phyloP scores from a whole-genome alignment of 2,797 vertebrate genomes.

The Triplophysa bombifrons region DNA sequence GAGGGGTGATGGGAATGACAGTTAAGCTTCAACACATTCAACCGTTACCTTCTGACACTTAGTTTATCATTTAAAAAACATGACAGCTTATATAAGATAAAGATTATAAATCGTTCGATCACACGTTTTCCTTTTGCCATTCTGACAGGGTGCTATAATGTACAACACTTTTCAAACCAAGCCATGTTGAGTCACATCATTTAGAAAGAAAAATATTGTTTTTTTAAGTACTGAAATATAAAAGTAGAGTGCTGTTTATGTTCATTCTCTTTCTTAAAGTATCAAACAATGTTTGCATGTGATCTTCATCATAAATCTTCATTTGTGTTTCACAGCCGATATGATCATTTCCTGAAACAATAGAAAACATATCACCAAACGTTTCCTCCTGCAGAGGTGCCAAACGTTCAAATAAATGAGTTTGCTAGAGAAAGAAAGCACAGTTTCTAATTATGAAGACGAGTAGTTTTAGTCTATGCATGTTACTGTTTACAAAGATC shows the following conservation, averaged over 20 bases:
- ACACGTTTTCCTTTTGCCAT: conserved; percentile 52
- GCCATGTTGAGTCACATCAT: conserved; percentile 52
- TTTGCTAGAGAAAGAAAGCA: background rate
- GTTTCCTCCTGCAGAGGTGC: background rate
- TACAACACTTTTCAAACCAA: conserved; percentile 65
- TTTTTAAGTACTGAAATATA: conserved; percentile 63
- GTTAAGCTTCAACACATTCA: conserved; percentile 74
- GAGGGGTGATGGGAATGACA: conserved; percentile 61
- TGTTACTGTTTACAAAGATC: conserved; percentile 18
- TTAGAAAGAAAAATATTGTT: conserved; percentile 58
- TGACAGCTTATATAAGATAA: conserved; percentile 9
- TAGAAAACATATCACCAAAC: conserved; percentile 3
- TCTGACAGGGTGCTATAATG: conserved; percentile 72
- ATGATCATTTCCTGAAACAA: background rate
- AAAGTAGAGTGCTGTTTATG: conserved; percentile 64
- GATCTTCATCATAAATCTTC: too few relatives aligned
- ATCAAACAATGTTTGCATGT: too few relatives aligned
- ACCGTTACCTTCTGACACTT: conserved; percentile 67
- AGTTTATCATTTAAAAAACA: conserved; percentile 53
- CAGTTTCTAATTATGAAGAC: background rate
- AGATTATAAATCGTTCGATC: conserved; percentile 22
- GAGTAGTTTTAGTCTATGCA: conserved; percentile 44
- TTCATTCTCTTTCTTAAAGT: too few relatives aligned
- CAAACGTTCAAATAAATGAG: conserved; percentile 19
- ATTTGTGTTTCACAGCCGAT: background rate